A percentile compares a stretch with the other conserved stretches of the same genome.
Evolutionary conservation across 2,113 vertebrate species (phyloP).

Genomic region (Lepidothrix coronata): DNA sequence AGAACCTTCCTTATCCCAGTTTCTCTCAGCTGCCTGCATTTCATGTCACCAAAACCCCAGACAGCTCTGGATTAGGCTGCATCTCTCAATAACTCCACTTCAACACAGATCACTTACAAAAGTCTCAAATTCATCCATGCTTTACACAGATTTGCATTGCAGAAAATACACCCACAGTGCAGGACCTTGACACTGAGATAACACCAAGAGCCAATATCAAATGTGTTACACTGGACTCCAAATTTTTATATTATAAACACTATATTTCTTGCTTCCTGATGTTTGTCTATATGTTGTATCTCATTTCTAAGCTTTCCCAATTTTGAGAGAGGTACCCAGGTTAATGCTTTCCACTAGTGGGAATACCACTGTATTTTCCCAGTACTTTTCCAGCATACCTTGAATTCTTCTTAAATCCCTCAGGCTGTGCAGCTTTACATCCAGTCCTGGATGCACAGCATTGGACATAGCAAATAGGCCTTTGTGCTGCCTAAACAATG

Average conservation of each 20-base stretch:
- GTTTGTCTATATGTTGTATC: background rate
- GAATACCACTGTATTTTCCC: background rate
- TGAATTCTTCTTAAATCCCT: background rate
- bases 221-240: background rate
- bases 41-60: background rate
- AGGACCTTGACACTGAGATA: background rate
- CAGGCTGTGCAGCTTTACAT: background rate
- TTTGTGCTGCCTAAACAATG: background rate
- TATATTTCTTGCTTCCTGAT: background rate
- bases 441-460: background rate
- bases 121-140: background rate
- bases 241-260: background rate
- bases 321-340: background rate
- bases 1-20: background rate
- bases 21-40: background rate
- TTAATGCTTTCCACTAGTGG: background rate
- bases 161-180: background rate
- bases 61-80: background rate
- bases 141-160: background rate
- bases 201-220: background rate
- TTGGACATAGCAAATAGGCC: background rate
- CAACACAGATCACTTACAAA: background rate
- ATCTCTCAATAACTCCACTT: background rate
- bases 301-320: background rate
- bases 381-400: background rate